phyloP scores from a whole-genome alignment of 1,140 invertebrate genomes.

The Sinella curviseta region DNA sequence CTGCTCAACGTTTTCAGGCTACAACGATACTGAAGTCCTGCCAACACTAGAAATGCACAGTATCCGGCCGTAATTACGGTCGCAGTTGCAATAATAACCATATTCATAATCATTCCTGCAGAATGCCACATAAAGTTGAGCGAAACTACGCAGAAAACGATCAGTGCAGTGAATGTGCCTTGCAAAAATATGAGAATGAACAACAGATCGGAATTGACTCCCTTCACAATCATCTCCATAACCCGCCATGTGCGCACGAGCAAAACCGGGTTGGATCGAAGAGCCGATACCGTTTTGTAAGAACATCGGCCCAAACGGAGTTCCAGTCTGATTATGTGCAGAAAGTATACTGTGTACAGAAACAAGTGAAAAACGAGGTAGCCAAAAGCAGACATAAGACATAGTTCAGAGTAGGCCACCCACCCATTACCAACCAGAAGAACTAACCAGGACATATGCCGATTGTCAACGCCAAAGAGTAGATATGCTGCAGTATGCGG shows the following conservation, averaged over 20 bases:
- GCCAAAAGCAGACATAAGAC: too few relatives aligned
- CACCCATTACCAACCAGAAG: too few relatives aligned
- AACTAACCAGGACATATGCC: too few relatives aligned
- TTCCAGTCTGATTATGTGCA: not conserved
- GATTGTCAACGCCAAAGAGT: too few relatives aligned
- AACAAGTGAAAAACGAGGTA: too few relatives aligned
- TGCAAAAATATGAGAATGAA: not conserved
- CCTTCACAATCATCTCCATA: not conserved
- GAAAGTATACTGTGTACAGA: not conserved
- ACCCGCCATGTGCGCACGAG: not conserved
- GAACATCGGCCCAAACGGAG: not conserved
- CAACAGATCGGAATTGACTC: not conserved
- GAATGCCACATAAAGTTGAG: not conserved
- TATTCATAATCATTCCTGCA: not conserved
- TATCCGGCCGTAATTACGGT: not conserved
- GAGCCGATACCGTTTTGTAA: not conserved
- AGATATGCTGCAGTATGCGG: too few relatives aligned
- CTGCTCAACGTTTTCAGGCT: not conserved
- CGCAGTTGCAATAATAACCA: not conserved
- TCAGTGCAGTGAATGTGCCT: not conserved
- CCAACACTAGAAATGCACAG: not conserved
- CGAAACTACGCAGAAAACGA: not conserved
- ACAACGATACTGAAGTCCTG: not conserved
- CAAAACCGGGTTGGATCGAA: not conserved
- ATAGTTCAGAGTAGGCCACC: too few relatives aligned